Conservation (phyloP, 2,797 vertebrate genomes). For the Oreortyx pictus region DNA sequence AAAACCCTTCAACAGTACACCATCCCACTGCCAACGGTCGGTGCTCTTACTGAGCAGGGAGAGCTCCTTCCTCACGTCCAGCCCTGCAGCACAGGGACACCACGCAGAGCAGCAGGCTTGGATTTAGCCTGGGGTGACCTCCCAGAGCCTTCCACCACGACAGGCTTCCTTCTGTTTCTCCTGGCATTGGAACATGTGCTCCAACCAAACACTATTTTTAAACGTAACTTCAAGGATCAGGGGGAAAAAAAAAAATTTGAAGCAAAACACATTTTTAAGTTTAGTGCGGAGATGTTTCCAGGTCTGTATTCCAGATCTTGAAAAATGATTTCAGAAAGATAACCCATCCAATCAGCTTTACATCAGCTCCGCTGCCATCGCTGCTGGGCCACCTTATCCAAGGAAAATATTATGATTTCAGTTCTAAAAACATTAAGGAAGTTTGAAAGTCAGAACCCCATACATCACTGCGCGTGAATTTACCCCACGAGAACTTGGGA, state of each 20-base stretch:
- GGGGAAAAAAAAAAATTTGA: no score
- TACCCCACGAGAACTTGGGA: neutral
- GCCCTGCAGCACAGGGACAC: neutral
- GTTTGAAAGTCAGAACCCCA: neutral
- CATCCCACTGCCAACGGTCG: neutral
- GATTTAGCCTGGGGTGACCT: conserved; percentile 30
- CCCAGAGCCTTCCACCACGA: neutral
- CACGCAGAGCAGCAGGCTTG: neutral
- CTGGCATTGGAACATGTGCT: neutral
- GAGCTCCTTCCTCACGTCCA: neutral
- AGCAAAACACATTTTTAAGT: neutral
- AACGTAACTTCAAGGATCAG: neutral
- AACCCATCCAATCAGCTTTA: neutral
- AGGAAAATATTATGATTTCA: conserved; percentile 19
- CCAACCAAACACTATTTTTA: neutral
- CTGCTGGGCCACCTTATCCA: neutral
- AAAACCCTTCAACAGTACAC: neutral
- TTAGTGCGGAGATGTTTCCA: neutral
- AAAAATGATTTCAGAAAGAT: neutral
- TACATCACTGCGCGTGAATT: neutral
- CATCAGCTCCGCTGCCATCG: neutral
- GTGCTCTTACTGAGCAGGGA: neutral
- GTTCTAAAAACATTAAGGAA: neutral
- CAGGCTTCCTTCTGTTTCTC: conserved; percentile 16
- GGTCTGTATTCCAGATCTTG: neutral